These are phyloP conservation scores for Mimachlamys varia DNA, from an alignment of 2,888 invertebrate species.

Conservation along the genomic window DNA sequence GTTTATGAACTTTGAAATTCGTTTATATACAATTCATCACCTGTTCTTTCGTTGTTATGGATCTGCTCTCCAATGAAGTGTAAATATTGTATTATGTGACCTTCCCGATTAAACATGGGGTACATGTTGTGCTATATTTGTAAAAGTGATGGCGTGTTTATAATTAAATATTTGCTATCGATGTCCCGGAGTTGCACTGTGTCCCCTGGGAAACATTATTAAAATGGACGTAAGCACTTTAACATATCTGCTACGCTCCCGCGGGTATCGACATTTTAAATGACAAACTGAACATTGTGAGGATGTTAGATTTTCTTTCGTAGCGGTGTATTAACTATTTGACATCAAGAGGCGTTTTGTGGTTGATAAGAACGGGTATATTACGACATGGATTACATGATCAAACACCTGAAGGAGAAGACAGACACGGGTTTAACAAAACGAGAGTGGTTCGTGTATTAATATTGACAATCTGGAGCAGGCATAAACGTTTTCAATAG, in stretches of 20 bases:
- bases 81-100: background rate
- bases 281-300: background rate
- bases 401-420: background rate
- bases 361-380: background rate
- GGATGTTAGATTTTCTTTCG: background rate
- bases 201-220: background rate
- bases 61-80: background rate
- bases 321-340: background rate
- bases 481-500: background rate
- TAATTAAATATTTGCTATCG: background rate
- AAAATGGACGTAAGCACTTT: background rate
- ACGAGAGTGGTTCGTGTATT: background rate
- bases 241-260: background rate
- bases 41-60: background rate
- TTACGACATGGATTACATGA: background rate
- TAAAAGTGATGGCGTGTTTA: no score
- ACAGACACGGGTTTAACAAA: background rate
- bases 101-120: no score
- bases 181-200: background rate
- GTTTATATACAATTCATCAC: background rate
- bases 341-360: slow-evolving; percentile 23
- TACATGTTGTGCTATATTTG: no score
- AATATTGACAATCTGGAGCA: background rate
- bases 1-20: background rate
- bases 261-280: background rate